Evolutionary conservation across 2,113 vertebrate genomes (phyloP).

Genomic region (Donacobius atricapilla): DNA sequence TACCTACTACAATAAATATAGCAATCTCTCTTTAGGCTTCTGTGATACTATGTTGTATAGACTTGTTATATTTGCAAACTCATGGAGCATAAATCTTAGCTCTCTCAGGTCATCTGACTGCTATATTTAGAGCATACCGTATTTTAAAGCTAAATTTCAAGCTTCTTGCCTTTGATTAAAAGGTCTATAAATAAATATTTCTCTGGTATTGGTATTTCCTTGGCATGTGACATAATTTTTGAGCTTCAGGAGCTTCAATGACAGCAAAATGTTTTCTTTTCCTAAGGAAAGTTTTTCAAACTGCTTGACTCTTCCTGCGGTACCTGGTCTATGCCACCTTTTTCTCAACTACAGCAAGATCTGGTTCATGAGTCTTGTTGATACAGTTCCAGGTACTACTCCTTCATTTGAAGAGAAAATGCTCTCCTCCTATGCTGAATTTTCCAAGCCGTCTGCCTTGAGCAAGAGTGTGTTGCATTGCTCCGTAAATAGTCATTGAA

Average conservation of each 20-base stretch:
- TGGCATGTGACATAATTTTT: not conserved
- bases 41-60: slow-evolving; percentile 18
- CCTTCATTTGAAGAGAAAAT: not conserved
- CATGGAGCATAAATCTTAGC: not conserved
- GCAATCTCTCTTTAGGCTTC: slow-evolving; percentile 27
- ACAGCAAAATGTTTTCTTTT: not conserved
- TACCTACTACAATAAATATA: slow-evolving; percentile 6
- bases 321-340: not conserved
- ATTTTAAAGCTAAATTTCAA: slow-evolving; percentile 15
- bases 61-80: slow-evolving; percentile 39
- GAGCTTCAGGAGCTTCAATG: not conserved
- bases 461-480: not conserved
- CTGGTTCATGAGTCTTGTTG: not conserved
- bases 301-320: not conserved
- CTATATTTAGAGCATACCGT: not conserved
- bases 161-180: not conserved
- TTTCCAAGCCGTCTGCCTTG: not conserved
- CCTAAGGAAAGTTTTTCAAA: not conserved
- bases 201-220: not conserved
- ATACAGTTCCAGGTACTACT: not conserved
- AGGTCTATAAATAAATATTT: not conserved
- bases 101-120: not conserved
- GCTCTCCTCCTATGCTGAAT: not conserved
- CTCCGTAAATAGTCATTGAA: not conserved
- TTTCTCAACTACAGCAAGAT: not conserved